A percentile compares a stretch with the other conserved stretches of the same genome.
These are phyloP conservation scores for Naja naja DNA, from an alignment of 2,113 vertebrate genomes.

Conservation along the genomic window DNA sequence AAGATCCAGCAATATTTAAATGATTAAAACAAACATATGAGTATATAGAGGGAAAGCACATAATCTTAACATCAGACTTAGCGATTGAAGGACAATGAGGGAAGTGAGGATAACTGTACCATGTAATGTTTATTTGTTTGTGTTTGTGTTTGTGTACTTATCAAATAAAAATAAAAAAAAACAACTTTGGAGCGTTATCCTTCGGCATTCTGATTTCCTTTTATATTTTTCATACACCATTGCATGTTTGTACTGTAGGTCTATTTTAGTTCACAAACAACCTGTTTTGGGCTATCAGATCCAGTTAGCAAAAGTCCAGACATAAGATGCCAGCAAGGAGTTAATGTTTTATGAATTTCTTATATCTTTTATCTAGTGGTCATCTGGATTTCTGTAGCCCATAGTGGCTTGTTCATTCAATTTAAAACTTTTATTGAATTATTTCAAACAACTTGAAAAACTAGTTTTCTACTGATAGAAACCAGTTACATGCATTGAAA, in stretches of 20 bases:
- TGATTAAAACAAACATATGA: too few species aligned
- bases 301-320: neutral
- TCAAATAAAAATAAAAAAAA: too few species aligned
- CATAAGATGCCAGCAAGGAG: neutral
- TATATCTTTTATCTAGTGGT: neutral
- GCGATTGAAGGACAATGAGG: too few species aligned
- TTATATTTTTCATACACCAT: neutral
- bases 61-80: too few species aligned
- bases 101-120: too few species aligned
- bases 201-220: neutral
- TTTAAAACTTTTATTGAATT: neutral
- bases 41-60: too few species aligned
- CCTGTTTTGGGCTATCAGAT: neutral
- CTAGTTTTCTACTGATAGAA: neutral
- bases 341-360: neutral
- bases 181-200: neutral
- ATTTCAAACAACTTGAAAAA: neutral
- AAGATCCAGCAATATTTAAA: too few species aligned
- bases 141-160: too few species aligned
- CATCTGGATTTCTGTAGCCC: neutral
- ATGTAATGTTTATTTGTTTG: too few species aligned
- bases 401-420: neutral
- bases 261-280: neutral
- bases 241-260: neutral
- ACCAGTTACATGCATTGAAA: neutral